phyloP scores from a whole-genome alignment of 2,797 vertebrate species.

The Catostomus latipinnis region DNA sequence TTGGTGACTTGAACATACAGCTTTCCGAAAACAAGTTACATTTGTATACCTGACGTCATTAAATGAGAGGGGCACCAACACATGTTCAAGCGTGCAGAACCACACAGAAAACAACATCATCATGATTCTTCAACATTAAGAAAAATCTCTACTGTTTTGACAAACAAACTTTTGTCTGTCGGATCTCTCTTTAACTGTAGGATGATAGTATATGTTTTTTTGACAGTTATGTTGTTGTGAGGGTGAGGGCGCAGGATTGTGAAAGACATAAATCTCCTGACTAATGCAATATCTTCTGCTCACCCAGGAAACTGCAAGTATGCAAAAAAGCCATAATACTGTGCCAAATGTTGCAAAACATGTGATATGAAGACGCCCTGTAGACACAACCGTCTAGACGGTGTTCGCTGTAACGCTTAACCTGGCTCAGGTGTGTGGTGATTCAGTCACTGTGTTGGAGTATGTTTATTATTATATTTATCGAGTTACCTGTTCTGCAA shows the following conservation, averaged over 20 bases:
- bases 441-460: neutral
- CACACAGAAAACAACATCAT: neutral
- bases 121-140: too few relatives aligned
- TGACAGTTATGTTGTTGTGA: slow-evolving; percentile 28
- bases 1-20: neutral
- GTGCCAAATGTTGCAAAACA: slow-evolving; percentile 40
- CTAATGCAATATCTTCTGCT: slow-evolving; percentile 24
- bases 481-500: neutral
- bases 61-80: neutral
- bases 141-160: too few relatives aligned
- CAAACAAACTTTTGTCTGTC: neutral
- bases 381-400: slow-evolving; percentile 52
- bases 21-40: neutral
- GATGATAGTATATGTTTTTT: slow-evolving; percentile 39
- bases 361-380: slow-evolving; percentile 25
- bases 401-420: slow-evolving; percentile 8
- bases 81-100: neutral
- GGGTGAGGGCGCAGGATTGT: slow-evolving; percentile 14
- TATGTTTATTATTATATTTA: slow-evolving; percentile 27
- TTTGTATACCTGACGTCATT: neutral
- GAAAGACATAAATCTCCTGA: slow-evolving; percentile 40
- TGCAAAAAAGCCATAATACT: neutral
- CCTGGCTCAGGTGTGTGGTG: slow-evolving; percentile 37
- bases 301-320: neutral
- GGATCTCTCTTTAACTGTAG: slow-evolving; percentile 5